These are phyloP conservation scores for Andricus quercusramuli DNA, from an alignment of 2,888 invertebrate genomes.

Conservation along the genomic window DNA sequence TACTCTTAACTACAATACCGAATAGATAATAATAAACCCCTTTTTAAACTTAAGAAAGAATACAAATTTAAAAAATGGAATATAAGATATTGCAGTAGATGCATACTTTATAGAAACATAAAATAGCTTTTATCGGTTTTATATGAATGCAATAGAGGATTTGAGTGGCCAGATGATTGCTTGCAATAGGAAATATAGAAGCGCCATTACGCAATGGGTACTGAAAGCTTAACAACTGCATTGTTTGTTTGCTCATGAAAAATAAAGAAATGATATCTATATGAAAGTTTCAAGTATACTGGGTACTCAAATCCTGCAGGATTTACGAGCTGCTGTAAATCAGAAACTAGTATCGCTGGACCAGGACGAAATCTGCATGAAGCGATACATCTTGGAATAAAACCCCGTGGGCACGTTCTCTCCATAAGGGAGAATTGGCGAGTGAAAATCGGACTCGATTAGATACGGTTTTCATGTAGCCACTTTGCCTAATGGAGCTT, in stretches of 20 bases:
- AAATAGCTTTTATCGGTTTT: background rate
- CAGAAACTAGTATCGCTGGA: constrained; percentile 41
- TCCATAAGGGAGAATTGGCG: constrained; percentile 49
- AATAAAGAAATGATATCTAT: constrained; percentile 10
- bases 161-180: constrained; percentile 12
- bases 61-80: background rate
- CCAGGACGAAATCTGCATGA: constrained; percentile 45
- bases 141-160: background rate
- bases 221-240: constrained; percentile 10
- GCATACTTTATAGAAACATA: background rate
- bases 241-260: background rate
- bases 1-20: too few relatives aligned
- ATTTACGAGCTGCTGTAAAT: constrained; percentile 40
- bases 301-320: background rate
- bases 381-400: constrained; percentile 45
- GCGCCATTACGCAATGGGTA: background rate
- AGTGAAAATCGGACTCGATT: constrained; percentile 62
- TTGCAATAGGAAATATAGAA: constrained; percentile 6
- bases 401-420: constrained; percentile 45
- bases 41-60: too few relatives aligned
- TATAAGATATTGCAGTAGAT: background rate
- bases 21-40: too few relatives aligned
- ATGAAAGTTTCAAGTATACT: background rate
- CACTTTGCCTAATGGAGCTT: constrained; percentile 61
- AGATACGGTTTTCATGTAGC: constrained; percentile 69